Base-by-base conservation (phyloP, 2,113 vertebrate genomes). In the Monopterus albus region DNA sequence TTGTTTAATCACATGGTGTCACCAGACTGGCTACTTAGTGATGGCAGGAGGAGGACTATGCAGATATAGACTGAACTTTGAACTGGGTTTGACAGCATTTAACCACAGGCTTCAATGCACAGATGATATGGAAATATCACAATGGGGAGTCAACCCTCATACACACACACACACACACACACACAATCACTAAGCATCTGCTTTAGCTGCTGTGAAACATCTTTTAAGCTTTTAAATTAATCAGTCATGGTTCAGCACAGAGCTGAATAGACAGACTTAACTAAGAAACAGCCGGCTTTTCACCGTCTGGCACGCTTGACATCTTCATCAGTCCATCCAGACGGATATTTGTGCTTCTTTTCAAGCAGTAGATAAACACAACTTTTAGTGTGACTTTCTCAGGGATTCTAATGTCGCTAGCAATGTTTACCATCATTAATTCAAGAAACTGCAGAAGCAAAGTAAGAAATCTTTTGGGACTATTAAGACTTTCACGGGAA, bases 51-150 rank as follows among this genome's bases (percentile, higher is more conserved):
- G 7, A 29, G 20, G 59, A 57, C 73, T 26, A 29, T 55, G 71
- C 67, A 81, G 82, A 83, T 72, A 45, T 12, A 42, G 4, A 2
- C 5, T 83, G 78, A 84, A 72, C 81, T 78, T 26, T 85, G 75
- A 81, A 79, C 86, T 42, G 39, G 52, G 33, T 61, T 70, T 63
- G 53, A 78, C 72, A 60, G 68, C 31, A 45, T 78, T 70, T 36
- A 62, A 58, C 67, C 14, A 28, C 43, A 42, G 55, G 70, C 72
- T 42, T 65, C 35, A 61, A 71, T 65, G 57, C 15, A 1, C 2
- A 43, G 72, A 74, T 1, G n/a, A 76, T 74, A 76, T 78, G 72
- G 49, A 81, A 79, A 79, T 8, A 40, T 66, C 50, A 65, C 51
- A 66, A 74, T 47, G 56, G 23, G 65, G 35, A 47, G 61, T 49